These are phyloP conservation scores for Atopsyche davidsoni DNA, from an alignment of 1,140 invertebrate genomes.

Conservation along the genomic window DNA sequence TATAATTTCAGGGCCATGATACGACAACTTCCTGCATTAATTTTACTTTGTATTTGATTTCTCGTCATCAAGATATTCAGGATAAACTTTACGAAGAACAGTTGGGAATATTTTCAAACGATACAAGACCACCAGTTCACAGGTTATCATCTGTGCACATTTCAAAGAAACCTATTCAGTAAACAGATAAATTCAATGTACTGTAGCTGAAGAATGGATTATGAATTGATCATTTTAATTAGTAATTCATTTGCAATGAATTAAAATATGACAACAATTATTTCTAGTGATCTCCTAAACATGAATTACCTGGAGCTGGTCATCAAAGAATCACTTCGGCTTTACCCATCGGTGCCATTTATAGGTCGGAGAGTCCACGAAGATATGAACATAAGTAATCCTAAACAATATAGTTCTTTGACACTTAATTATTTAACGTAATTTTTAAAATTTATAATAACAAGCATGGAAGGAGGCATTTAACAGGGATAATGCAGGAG, in stretches of 20 bases:
- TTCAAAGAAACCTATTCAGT: no score
- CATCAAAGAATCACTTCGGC: constrained; percentile 57
- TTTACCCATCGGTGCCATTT: constrained; percentile 65
- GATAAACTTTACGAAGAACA: constrained; percentile 49
- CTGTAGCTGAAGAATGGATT: no score
- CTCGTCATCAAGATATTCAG: constrained; percentile 48
- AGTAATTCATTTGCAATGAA: no score
- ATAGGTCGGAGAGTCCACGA: constrained; percentile 53
- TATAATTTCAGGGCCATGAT: constrained; percentile 78
- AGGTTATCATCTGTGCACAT: no score
- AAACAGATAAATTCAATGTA: no score
- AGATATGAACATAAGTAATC: constrained; percentile 42
- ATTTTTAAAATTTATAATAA: no score
- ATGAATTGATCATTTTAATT: no score
- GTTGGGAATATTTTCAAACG: constrained; percentile 40
- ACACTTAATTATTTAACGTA: no score
- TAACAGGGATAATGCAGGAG: no score
- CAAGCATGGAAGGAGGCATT: no score
- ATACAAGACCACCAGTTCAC: constrained; percentile 43
- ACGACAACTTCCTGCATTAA: constrained; percentile 62
- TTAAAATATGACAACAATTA: no score
- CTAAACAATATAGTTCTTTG: no score
- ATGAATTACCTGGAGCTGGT: constrained; percentile 64
- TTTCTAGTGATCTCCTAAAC: constrained; percentile 52
- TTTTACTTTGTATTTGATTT: constrained; percentile 49